Conservation (phyloP, 1,140 invertebrate genomes). For the Elysia chlorotica region DNA sequence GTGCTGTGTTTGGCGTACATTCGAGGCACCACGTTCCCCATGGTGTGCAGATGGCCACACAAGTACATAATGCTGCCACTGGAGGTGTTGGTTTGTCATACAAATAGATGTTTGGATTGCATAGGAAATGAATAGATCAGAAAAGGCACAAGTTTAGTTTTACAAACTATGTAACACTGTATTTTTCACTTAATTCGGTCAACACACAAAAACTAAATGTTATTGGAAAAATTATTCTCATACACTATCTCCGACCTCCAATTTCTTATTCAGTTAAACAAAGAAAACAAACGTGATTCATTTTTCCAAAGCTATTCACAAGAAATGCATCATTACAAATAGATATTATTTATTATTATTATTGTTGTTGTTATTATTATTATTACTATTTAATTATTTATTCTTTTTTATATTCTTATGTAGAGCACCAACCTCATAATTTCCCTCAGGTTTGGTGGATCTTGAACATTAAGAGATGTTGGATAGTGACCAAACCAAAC, state of each 20-base stretch:
- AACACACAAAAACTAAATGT: background rate
- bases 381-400: background rate
- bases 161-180: background rate
- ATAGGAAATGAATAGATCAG: background rate
- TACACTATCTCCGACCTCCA: background rate
- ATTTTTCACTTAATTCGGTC: background rate
- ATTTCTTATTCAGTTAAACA: background rate
- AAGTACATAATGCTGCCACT: constrained; percentile 75
- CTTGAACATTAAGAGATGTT: constrained; percentile 80
- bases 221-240: background rate
- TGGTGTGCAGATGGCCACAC: constrained; percentile 90
- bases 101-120: background rate
- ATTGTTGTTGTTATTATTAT: background rate
- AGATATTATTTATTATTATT: background rate
- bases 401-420: background rate
- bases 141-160: background rate
- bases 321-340: background rate
- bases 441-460: constrained; percentile 63
- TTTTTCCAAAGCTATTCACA: background rate
- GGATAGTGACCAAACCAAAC: constrained; percentile 94
- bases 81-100: background rate
- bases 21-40: constrained; percentile 76
- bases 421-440: constrained; percentile 63
- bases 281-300: background rate
- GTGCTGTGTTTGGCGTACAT: constrained; percentile 86